Conservation (phyloP, 2,113 vertebrate species). For the Indicator indicator region DNA sequence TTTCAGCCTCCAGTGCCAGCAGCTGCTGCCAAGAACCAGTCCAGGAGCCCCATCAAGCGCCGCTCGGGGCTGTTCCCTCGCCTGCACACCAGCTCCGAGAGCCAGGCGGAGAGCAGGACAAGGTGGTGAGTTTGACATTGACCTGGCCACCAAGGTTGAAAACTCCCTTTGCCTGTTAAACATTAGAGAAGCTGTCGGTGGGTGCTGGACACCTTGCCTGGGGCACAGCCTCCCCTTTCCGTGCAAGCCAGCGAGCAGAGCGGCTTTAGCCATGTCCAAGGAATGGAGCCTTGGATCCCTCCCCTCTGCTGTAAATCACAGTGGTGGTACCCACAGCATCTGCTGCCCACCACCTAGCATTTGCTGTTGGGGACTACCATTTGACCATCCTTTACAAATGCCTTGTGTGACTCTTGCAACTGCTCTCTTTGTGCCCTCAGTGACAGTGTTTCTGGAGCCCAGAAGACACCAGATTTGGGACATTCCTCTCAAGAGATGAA, state of each 20-base stretch:
- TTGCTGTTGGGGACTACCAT: neutral
- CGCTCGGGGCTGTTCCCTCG: slow-evolving; percentile 91
- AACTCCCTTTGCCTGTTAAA: accelerated
- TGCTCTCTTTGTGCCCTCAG: slow-evolving; percentile 42
- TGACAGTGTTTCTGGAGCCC: slow-evolving; percentile 83
- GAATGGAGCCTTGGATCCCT: neutral
- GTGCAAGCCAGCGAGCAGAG: neutral
- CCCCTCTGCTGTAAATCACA: neutral
- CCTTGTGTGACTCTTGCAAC: accelerated
- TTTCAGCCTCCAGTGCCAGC: slow-evolving; percentile 83
- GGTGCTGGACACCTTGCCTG: neutral
- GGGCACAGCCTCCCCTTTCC: neutral
- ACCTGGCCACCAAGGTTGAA: neutral
- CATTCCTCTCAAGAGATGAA: slow-evolving; percentile 87
- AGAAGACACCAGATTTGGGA: slow-evolving; percentile 84
- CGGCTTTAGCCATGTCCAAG: accelerated
- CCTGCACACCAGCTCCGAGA: slow-evolving; percentile 88
- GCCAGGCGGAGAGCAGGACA: slow-evolving; percentile 81
- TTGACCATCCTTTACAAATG: neutral
- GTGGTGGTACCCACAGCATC: neutral
- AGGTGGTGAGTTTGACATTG: slow-evolving; percentile 76
- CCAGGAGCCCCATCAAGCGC: slow-evolving; percentile 92
- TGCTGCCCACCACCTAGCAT: neutral
- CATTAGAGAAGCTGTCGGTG: neutral
- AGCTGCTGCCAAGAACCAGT: slow-evolving; percentile 81